Conservation (phyloP, 2,113 vertebrate species). For the Acinonyx jubatus region DNA sequence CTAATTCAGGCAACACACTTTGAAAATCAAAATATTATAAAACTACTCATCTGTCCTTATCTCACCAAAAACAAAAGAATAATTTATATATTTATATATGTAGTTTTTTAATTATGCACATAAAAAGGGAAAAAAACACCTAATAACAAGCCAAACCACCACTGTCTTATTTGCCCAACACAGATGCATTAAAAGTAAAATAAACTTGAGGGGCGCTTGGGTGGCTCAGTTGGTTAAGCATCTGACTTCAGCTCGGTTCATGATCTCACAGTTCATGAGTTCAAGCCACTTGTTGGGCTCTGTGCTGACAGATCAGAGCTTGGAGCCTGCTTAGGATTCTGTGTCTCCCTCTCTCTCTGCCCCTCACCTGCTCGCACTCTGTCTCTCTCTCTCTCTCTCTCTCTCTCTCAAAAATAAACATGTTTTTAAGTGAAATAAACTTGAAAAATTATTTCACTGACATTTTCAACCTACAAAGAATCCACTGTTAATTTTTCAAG, state of each 20-base stretch:
- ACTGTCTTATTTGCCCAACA: background rate
- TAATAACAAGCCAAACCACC: background rate
- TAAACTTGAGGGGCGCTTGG: background rate
- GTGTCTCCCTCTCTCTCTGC: too few species aligned
- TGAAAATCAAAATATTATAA: background rate
- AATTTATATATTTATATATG: background rate
- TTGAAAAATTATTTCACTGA: conserved; percentile 9
- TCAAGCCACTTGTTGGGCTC: too few species aligned
- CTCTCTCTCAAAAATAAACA: too few species aligned
- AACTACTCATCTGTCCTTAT: background rate
- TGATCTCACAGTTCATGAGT: too few species aligned
- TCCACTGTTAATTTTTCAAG: background rate
- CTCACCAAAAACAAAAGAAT: background rate
- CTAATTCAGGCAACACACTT: background rate
- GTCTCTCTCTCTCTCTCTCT: too few species aligned
- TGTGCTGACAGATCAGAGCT: too few species aligned
- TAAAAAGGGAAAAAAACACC: background rate
- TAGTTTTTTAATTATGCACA: background rate
- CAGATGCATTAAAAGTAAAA: background rate
- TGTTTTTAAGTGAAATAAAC: background rate
- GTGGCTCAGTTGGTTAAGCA: too few species aligned
- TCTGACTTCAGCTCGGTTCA: too few species aligned
- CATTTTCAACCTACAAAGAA: background rate
- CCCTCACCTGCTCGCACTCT: too few species aligned
- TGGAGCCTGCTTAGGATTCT: too few species aligned